phyloP scores from a whole-genome alignment of 92 coral and sea anemone genomes.

The Epizoanthus rinbou region DNA sequence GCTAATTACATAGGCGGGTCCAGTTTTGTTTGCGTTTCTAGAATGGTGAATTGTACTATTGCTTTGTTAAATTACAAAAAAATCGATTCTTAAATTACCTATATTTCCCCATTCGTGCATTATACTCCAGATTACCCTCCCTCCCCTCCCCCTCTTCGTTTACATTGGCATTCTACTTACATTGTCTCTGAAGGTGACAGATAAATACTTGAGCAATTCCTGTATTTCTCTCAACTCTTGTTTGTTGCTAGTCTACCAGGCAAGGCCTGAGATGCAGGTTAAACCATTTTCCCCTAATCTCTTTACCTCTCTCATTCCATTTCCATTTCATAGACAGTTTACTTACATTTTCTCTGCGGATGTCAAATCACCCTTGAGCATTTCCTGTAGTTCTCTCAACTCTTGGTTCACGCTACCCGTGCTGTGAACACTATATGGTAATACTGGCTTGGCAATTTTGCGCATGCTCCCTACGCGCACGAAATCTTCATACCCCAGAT shows the following conservation, averaged over 20 bases:
- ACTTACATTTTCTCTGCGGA: constrained; percentile 79
- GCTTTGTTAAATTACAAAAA: no score
- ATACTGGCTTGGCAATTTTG: constrained; percentile 92
- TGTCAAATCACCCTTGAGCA: constrained; percentile 79
- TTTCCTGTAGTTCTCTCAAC: constrained; percentile 82
- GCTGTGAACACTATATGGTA: constrained; percentile 94
- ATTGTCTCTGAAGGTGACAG: no score
- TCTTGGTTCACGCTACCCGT: constrained; percentile 85
- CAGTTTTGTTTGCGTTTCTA: no score
- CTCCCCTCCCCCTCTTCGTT: no score
- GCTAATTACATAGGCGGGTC: no score
- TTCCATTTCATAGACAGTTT: not conserved
- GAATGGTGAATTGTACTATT: no score
- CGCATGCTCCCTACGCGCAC: constrained; percentile 97
- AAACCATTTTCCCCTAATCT: no score
- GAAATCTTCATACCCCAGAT: constrained; percentile 92
- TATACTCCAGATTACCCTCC: no score
- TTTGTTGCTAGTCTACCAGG: not conserved
- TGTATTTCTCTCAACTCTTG: not conserved
- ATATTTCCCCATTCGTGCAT: not conserved
- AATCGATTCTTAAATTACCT: not conserved
- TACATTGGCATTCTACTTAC: no score
- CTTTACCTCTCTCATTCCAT: not conserved
- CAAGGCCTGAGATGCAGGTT: not conserved
- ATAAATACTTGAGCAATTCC: not conserved